A percentile compares a stretch with the other conserved stretches of the same genome.
Evolutionary conservation across 2,888 invertebrate genomes (phyloP).

Genomic region (Lydus trimaculatus): DNA sequence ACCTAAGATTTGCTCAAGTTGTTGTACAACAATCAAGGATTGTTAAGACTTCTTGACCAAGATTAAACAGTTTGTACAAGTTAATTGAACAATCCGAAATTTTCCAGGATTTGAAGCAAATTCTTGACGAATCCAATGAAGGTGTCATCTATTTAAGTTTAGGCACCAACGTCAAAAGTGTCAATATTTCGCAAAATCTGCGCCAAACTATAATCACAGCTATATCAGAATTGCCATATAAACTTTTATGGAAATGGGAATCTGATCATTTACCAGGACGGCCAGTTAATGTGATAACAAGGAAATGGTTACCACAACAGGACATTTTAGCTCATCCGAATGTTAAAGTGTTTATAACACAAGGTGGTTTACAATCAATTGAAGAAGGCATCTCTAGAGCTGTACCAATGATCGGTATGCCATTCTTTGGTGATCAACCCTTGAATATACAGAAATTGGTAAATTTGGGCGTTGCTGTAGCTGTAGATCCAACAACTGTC

Average conservation of each 20-base stretch:
- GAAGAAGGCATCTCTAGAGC: slow-evolving; percentile 22
- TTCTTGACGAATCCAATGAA: slow-evolving; percentile 46
- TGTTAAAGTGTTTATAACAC: slow-evolving; percentile 26
- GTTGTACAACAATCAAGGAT: no score
- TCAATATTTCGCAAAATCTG: slow-evolving; percentile 23
- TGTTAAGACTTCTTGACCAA: no score
- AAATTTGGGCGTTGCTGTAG: slow-evolving; percentile 10
- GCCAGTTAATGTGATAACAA: slow-evolving; percentile 34
- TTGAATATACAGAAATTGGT: slow-evolving; percentile 24
- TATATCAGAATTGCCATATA: slow-evolving; percentile 31
- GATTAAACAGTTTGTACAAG: no score
- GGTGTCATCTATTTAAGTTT: slow-evolving; percentile 55
- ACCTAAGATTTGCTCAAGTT: no score
- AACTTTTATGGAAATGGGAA: slow-evolving; percentile 40
- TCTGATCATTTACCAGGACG: slow-evolving; percentile 28
- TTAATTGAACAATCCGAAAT: no score
- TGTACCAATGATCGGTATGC: slow-evolving; percentile 23
- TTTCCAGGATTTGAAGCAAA: slow-evolving; percentile 47
- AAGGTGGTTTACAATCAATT: slow-evolving; percentile 25
- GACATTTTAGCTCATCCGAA: slow-evolving; percentile 35
- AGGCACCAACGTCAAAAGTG: slow-evolving; percentile 49
- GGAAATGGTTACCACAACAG: slow-evolving; percentile 43
- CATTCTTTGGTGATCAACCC: slow-evolving; percentile 28
- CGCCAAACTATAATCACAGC: slow-evolving; percentile 27
- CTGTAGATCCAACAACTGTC: background rate